Base-by-base conservation (phyloP, 2,797 vertebrate species). In the Urocyon cinereoargenteus region DNA sequence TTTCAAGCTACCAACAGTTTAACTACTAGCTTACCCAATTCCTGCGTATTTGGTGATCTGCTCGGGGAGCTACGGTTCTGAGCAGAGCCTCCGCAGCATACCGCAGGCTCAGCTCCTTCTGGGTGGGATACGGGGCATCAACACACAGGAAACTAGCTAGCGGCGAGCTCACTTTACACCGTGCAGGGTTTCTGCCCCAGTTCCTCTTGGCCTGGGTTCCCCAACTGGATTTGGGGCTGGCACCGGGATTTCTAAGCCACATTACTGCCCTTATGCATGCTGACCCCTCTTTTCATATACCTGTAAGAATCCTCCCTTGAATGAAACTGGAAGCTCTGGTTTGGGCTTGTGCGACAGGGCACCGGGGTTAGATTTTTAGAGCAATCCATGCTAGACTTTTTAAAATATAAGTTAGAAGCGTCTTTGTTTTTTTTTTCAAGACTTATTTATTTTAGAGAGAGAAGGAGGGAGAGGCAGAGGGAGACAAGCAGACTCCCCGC, bases 161-260 rank as follows among this genome's bases (percentile, higher is more conserved):
- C 13, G 1, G 1, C 0, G 7, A 62, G 49, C 75, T 61, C 49
- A 3, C 4, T 3, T 2, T 5, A 10, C 16, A 1, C 4, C 2
- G 51, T 10, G 2, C 36, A 10, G 61, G 5, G 31, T 34, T 22
- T 53, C 55, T 5, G 22, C 6, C 2, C 28, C 51, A 26, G 1
- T 2, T 55, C 31, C 61, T 34, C 34, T n/a, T 0, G n/a, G 59
- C 70, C n/a, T 62, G 68, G 36, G 34, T 12, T 84, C 64, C 55
- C 49, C 82, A 86, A 53, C 10, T 21, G 8, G 75, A 8, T 6
- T 8, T 34, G 21, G n/a, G 45, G 5, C 26, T 15, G 18, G 36
- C 2, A 0, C 1, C 26, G 49, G 22, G 31, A 21, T 64, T 91
- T 53, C 36, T 89, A 12, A 2, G 12, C 4, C 7, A 11, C 0